Percentiles rank a stretch among this genome's conserved stretches.
Evolutionary conservation across 1,140 invertebrate genomes (phyloP).

Genomic region (Nasonia longicornis): DNA sequence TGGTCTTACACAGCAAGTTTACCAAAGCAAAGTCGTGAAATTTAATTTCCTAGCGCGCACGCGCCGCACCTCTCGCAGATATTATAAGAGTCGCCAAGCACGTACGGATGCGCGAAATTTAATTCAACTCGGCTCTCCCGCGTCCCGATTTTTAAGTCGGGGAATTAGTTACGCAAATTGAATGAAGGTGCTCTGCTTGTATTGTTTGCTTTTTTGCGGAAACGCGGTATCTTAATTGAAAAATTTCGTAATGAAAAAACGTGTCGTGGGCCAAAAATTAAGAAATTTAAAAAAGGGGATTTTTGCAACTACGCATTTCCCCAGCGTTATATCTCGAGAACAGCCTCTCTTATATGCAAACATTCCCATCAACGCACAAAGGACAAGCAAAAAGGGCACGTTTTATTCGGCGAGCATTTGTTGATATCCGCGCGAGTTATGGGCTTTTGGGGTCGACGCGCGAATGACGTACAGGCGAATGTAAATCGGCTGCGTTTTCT

Average conservation of each 20-base stretch:
- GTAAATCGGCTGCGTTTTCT: neutral
- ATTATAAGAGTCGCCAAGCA: neutral
- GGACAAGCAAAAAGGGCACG: neutral
- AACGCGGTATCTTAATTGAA: no score
- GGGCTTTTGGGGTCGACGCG: neutral
- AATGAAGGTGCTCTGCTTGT: no score
- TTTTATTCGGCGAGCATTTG: neutral
- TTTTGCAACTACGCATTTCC: neutral
- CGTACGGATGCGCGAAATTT: neutral
- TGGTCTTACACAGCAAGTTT: neutral
- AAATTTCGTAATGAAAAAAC: no score
- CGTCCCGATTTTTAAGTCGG: no score
- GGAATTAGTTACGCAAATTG: no score
- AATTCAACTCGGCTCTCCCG: no score
- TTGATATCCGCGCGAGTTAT: neutral
- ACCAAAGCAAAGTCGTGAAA: neutral
- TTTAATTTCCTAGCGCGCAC: neutral
- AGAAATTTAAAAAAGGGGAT: no score
- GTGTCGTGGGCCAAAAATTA: no score
- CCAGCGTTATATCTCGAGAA: neutral
- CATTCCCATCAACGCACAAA: neutral
- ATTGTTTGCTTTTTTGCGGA: no score
- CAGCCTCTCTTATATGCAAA: neutral
- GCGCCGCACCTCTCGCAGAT: neutral
- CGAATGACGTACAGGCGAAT: neutral